phyloP scores from a whole-genome alignment of 1,140 invertebrate species.

The Trichonephila clavipes region DNA sequence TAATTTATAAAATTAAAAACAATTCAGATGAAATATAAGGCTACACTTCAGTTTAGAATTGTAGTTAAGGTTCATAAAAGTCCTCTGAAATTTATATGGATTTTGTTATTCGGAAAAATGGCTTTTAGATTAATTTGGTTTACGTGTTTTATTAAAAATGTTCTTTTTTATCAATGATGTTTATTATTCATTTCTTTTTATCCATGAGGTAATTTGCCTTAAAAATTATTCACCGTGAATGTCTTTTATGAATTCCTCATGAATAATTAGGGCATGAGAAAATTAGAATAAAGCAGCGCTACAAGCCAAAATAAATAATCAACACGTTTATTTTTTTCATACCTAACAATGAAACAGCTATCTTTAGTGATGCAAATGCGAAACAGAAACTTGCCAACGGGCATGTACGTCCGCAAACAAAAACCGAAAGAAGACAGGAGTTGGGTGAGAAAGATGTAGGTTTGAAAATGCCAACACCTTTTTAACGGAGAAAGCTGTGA shows the following conservation, averaged over 20 bases:
- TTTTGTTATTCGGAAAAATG: no score
- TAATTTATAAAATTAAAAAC: no score
- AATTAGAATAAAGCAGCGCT: not conserved
- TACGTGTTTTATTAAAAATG: no score
- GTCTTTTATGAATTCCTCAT: not conserved
- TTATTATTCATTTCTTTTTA: no score
- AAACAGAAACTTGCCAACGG: not conserved
- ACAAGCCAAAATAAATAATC: not conserved
- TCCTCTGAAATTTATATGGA: no score
- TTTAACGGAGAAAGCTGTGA: conserved; percentile 29
- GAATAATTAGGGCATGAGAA: not conserved
- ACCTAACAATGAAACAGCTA: not conserved
- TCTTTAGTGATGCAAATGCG: conserved; percentile 31
- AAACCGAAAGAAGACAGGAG: conserved; percentile 1
- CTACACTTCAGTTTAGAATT: no score
- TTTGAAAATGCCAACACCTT: conserved; percentile 47
- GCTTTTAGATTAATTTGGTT: no score
- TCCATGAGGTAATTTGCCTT: no score
- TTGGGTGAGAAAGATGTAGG: conserved; percentile 19
- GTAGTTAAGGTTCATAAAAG: no score
- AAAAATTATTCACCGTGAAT: no score
- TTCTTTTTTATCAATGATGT: no score
- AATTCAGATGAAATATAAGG: no score
- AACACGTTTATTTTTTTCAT: not conserved
- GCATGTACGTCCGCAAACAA: not conserved